A percentile compares a stretch with the other conserved stretches of the same genome.
phyloP scores from a whole-genome alignment of 2,888 invertebrate species.

The Neelides folsomi region DNA sequence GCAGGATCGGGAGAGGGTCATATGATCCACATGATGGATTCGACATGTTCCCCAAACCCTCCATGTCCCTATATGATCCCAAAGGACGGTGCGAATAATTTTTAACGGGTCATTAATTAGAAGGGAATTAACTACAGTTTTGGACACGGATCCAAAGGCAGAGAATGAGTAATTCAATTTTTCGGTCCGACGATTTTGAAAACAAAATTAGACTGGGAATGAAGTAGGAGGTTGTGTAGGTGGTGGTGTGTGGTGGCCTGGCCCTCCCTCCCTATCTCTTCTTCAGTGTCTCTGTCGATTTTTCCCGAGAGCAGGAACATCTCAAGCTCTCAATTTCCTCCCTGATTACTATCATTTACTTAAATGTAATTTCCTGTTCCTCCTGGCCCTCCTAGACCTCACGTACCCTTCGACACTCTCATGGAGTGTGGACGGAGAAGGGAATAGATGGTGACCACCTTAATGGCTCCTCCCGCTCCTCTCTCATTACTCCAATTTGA shows the following conservation, averaged over 20 bases:
- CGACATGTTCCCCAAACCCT: no score
- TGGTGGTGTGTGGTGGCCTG: slow-evolving; percentile 2
- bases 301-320: slow-evolving; percentile 7
- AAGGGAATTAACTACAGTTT: slow-evolving; percentile 15
- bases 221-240: neutral
- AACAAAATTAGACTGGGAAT: slow-evolving; percentile 14
- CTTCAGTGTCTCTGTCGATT: slow-evolving; percentile 6
- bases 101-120: slow-evolving; percentile 23
- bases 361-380: slow-evolving; percentile 27
- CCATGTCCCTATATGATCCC: no score
- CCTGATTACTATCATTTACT: slow-evolving; percentile 25
- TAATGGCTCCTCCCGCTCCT: slow-evolving; percentile 11
- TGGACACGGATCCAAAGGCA: slow-evolving; percentile 13
- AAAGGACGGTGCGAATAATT: slow-evolving; percentile 7
- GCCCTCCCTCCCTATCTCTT: slow-evolving; percentile 1
- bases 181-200: slow-evolving; percentile 18
- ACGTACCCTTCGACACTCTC: slow-evolving; percentile 17
- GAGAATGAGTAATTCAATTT: slow-evolving; percentile 25
- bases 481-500: slow-evolving; percentile 10
- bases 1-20: no score
- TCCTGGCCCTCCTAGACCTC: slow-evolving; percentile 24
- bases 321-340: slow-evolving; percentile 20
- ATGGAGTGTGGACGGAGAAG: slow-evolving; percentile 13
- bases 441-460: slow-evolving; percentile 17
- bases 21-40: no score